A percentile compares a stretch with the other conserved stretches of the same genome.
Evolutionary conservation across 2,888 invertebrate species (phyloP).

Genomic region (Eurois occulta): DNA sequence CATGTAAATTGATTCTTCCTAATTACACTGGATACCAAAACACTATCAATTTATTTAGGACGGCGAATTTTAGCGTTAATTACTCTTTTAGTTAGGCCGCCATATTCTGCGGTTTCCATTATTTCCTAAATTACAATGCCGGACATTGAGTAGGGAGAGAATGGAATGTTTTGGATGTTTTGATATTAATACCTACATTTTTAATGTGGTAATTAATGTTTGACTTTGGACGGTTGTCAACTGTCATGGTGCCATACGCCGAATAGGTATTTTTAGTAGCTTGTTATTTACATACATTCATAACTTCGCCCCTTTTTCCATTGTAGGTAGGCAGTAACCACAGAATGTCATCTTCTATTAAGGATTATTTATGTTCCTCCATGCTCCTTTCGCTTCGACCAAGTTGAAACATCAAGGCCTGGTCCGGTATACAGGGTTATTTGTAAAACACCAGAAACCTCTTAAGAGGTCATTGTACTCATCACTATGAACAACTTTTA

Average conservation of each 20-base stretch:
- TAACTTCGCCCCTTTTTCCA: not conserved
- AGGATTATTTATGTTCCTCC: too few species aligned
- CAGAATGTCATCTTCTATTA: not conserved
- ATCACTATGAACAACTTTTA: too few species aligned
- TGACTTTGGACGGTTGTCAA: not conserved
- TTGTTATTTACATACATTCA: not conserved
- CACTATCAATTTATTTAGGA: conserved; percentile 59
- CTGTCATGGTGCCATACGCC: not conserved
- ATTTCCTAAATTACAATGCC: conserved; percentile 52
- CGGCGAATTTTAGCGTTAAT: conserved; percentile 57
- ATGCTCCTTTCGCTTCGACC: not conserved
- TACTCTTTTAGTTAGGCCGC: conserved; percentile 56
- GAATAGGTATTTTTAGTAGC: not conserved
- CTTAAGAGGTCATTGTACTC: too few species aligned
- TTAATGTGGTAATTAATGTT: not conserved
- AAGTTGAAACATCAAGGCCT: not conserved
- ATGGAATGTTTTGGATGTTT: conserved; percentile 35
- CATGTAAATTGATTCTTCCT: conserved; percentile 57
- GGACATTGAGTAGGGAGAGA: conserved; percentile 31
- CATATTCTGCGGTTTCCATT: conserved; percentile 49
- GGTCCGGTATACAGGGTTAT: not conserved
- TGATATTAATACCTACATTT: conserved; percentile 8
- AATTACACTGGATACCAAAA: conserved; percentile 50
- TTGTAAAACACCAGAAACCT: too few species aligned
- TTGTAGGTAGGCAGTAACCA: not conserved